Conservation (phyloP, 53 echinoderm and acorn worm genomes). For the Crossaster papposus region DNA sequence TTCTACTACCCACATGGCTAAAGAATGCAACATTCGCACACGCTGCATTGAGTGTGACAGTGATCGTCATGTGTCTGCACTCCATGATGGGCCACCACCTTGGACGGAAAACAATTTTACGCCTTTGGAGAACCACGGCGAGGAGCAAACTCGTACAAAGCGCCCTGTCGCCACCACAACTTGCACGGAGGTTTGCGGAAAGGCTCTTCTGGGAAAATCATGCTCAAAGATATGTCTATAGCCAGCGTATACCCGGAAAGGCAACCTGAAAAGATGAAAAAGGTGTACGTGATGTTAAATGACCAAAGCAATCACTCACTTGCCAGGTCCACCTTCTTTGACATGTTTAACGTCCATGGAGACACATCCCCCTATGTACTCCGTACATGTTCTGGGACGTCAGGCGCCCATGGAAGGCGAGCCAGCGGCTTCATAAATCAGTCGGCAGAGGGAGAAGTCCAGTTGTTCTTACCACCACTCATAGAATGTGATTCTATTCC, state of each 20-base stretch:
- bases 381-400: constrained; percentile 53
- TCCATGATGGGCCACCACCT: constrained; percentile 39
- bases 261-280: constrained; percentile 27
- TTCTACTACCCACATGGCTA: constrained; percentile 31
- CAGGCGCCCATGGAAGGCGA: constrained; percentile 26
- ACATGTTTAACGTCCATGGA: constrained; percentile 17
- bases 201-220: constrained; percentile 35
- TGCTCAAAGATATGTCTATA: constrained; percentile 70
- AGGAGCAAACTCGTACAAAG: constrained; percentile 17
- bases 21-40: constrained; percentile 23
- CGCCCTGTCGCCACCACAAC: background rate
- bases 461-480: constrained; percentile 21
- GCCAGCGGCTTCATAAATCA: constrained; percentile 39
- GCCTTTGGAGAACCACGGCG: constrained; percentile 12
- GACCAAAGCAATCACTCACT: constrained; percentile 69
- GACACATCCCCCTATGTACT: constrained; percentile 19
- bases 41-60: constrained; percentile 43
- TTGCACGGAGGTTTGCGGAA: constrained; percentile 46
- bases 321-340: constrained; percentile 55
- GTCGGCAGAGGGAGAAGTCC: constrained; percentile 29
- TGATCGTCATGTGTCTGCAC: constrained; percentile 44
- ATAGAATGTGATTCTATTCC: constrained; percentile 43
- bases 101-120: background rate
- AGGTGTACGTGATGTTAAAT: no score
- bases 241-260: constrained; percentile 41